phyloP scores from a whole-genome alignment of 2,797 vertebrate genomes.

The Halcyon smyrnensis region DNA sequence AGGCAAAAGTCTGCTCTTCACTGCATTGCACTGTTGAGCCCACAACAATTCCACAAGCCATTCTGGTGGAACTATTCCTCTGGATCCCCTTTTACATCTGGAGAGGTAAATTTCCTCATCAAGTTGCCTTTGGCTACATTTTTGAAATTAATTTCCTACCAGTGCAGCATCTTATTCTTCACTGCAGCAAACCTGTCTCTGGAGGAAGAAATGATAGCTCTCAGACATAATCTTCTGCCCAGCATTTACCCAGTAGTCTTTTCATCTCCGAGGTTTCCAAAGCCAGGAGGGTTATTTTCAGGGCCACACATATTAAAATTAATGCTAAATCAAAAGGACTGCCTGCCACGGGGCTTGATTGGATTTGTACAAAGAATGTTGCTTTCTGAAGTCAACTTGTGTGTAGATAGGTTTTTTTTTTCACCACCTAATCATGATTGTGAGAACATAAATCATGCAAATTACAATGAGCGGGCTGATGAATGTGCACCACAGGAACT shows the following conservation, averaged over 20 bases:
- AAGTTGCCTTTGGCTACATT: background rate
- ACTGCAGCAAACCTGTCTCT: background rate
- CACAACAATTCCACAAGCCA: background rate
- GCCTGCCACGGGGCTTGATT: conserved; percentile 22
- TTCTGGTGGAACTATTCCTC: background rate
- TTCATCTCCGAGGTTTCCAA: background rate
- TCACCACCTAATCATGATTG: conserved; percentile 44
- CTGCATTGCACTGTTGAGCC: background rate
- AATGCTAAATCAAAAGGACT: conserved; percentile 53
- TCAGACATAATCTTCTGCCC: background rate
- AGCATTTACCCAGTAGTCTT: background rate
- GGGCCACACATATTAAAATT: background rate
- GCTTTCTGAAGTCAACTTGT: conserved; percentile 25
- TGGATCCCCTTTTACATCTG: background rate
- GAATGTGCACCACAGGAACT: conserved; percentile 28
- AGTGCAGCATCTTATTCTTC: background rate
- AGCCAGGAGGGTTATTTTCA: conserved; percentile 34
- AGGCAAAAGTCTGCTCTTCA: background rate
- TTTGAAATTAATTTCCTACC: background rate
- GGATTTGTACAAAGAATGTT: conserved; percentile 48
- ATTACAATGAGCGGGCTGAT: conserved; percentile 23
- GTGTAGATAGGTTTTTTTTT: conserved; percentile 22
- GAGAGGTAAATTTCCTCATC: background rate
- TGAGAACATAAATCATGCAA: conserved; percentile 26
- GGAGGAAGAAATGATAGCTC: background rate